Conservation (phyloP, 2,797 vertebrate species). For the Leuciscus waleckii region DNA sequence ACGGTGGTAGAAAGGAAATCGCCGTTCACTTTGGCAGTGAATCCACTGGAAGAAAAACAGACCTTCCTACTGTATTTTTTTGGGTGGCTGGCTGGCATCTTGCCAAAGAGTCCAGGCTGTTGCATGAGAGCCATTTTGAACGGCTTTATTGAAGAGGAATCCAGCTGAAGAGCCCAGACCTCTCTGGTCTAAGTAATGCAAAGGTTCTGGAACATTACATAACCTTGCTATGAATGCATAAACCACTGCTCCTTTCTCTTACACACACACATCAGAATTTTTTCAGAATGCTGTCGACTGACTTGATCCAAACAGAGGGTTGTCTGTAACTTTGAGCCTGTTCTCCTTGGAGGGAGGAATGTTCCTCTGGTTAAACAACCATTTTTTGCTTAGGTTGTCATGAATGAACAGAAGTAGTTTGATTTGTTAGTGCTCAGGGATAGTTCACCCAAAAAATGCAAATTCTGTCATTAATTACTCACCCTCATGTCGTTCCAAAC, state of each 20-base stretch:
- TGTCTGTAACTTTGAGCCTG: constrained; percentile 44
- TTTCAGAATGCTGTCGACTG: constrained; percentile 15
- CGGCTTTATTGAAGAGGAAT: constrained; percentile 51
- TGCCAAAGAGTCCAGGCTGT: constrained; percentile 51
- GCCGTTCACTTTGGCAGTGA: constrained; percentile 28
- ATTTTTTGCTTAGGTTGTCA: constrained; percentile 20
- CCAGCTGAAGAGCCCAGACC: constrained; percentile 26
- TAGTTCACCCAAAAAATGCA: background rate
- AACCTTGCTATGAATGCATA: constrained; percentile 43
- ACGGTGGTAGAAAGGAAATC: constrained; percentile 40
- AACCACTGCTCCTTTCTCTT: constrained; percentile 1
- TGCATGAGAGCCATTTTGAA: constrained; percentile 56
- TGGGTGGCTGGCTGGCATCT: constrained; percentile 46
- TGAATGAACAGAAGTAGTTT: constrained; percentile 43
- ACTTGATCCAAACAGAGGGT: constrained; percentile 49
- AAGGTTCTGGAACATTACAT: constrained; percentile 56
- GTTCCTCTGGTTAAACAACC: constrained; percentile 34
- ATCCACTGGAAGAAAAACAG: constrained; percentile 34
- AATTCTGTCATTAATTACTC: background rate
- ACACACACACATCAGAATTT: constrained; percentile 4
- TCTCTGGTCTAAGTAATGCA: constrained; percentile 33
- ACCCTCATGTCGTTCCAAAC: background rate
- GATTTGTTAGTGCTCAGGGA: background rate
- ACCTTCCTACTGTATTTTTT: constrained; percentile 24
- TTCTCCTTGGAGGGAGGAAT: constrained; percentile 40